These are phyloP conservation scores for Callimorpha dominula DNA, from an alignment of 2,888 invertebrate genomes.

Conservation along the genomic window DNA sequence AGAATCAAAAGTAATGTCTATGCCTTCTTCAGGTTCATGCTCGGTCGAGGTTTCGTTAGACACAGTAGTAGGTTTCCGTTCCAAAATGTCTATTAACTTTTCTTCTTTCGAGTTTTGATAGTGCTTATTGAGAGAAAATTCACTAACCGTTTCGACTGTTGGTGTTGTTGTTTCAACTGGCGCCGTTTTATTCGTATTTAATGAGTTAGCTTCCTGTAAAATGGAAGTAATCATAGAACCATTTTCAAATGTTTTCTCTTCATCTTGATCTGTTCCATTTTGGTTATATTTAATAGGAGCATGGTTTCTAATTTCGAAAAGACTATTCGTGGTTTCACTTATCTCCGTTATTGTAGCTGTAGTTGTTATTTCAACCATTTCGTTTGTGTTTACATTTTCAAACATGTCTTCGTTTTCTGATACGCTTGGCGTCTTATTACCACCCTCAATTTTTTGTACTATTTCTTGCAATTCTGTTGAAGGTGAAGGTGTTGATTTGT, in stretches of 20 bases:
- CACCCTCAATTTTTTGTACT: constrained; percentile 21
- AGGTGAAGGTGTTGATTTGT: constrained; percentile 16
- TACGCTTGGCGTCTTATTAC: not conserved
- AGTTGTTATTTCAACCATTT: constrained; percentile 29
- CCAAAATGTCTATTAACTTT: constrained; percentile 61
- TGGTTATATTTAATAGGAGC: constrained; percentile 19
- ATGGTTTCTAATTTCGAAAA: not conserved
- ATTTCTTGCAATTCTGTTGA: constrained; percentile 19
- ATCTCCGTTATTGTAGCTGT: constrained; percentile 6
- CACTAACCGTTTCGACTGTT: constrained; percentile 45
- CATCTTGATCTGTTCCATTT: constrained; percentile 30
- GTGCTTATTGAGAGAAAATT: constrained; percentile 59
- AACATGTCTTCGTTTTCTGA: constrained; percentile 11
- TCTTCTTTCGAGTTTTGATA: constrained; percentile 54
- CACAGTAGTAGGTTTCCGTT: constrained; percentile 42
- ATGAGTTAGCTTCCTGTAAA: constrained; percentile 44
- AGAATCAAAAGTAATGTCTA: constrained; percentile 73
- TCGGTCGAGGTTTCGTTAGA: constrained; percentile 49
- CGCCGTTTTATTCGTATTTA: constrained; percentile 40
- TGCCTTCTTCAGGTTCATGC: constrained; percentile 56
- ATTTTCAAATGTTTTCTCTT: constrained; percentile 21
- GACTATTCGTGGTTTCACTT: constrained; percentile 3
- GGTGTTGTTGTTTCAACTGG: constrained; percentile 42
- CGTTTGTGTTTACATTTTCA: constrained; percentile 18
- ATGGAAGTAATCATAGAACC: constrained; percentile 45